Base-by-base conservation (phyloP, 2,888 invertebrate species). In the Ophioninae sp. region DNA sequence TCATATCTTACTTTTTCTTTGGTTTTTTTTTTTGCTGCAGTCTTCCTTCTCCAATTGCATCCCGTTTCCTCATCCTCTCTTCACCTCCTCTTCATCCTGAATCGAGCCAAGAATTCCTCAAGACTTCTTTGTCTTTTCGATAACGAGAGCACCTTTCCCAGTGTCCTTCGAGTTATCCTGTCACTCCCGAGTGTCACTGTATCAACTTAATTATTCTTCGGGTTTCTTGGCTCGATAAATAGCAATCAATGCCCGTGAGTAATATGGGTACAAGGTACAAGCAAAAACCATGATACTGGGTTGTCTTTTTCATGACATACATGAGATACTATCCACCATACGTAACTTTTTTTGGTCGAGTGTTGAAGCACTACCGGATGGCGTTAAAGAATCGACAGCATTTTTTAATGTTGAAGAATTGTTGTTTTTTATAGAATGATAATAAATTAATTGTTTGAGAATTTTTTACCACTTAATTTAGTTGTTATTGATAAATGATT, bases 31-130 rank as follows among this genome's bases (percentile, higher is more conserved):
- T 77, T n/a, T n/a, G n/a, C n/a, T n/a, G n/a, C 77, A 76, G 80
- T 83, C 82, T 85, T 85, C 85, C 77, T 84, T 59, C 63, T 30
- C 30, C 30, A 44, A 44, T 61, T 72, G 37, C 61, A 82, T 72
- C 56, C 72, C 59, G 79, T 79, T 85, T 69, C 64, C 69, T 59
- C 63, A 61, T 78, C 80, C 84, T 86, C 86, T 85, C 81, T 78
- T 81, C 78, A 72, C 78, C 78, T 67, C 78, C 65, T 67, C 44
- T 51, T 71, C 74, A 7, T 30, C 64, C 0, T 68, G 67, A 67
- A 58, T 59, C 39, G 63, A 23, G 71, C 71, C 41, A 67, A 74
- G 67, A 81, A 79, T 67, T 81, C 75, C 81, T 56, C 3, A 51
- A 73, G 69, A 67, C 71, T 77, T 73, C 67, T 68, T 79, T 67